These are phyloP conservation scores for Macrotrachela quadricornifera DNA, from an alignment of 1,140 invertebrate species.

Conservation along the genomic window DNA sequence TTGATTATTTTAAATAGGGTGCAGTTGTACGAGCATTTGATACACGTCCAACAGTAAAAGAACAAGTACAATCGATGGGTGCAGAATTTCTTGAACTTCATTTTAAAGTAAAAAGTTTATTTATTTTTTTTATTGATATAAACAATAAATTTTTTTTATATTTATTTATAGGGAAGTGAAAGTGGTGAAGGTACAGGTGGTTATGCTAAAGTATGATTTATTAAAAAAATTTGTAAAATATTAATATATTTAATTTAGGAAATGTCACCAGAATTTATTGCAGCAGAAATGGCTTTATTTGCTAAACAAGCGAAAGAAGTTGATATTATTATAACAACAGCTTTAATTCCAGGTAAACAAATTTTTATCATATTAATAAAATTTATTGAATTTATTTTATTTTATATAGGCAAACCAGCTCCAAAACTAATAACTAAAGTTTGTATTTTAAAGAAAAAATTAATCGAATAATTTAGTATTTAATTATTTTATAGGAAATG, in stretches of 20 bases:
- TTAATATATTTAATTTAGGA: too few species aligned
- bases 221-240: too few species aligned
- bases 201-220: conserved; percentile 43
- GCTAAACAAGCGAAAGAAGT: conserved; percentile 57
- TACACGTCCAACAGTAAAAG: conserved; percentile 58
- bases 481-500: conserved; percentile 28
- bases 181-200: conserved; percentile 59
- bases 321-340: conserved; percentile 59
- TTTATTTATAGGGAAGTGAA: conserved; percentile 38
- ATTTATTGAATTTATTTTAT: too few species aligned
- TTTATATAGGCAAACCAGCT: conserved; percentile 47
- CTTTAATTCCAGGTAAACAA: conserved; percentile 48
- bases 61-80: conserved; percentile 70
- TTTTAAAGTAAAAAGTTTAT: conserved; percentile 34
- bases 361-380: too few species aligned
- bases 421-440: conserved; percentile 46
- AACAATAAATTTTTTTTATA: neutral
- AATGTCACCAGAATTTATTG: conserved; percentile 67
- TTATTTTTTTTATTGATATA: neutral
- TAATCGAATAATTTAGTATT: neutral
- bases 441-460: neutral
- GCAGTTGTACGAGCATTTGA: conserved; percentile 68
- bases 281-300: conserved; percentile 62
- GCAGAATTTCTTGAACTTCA: conserved; percentile 59
- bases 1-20: conserved; percentile 26